These are phyloP conservation scores for Acanthosoma haemorrhoidale DNA, from an alignment of 2,888 invertebrate species.

Conservation along the genomic window DNA sequence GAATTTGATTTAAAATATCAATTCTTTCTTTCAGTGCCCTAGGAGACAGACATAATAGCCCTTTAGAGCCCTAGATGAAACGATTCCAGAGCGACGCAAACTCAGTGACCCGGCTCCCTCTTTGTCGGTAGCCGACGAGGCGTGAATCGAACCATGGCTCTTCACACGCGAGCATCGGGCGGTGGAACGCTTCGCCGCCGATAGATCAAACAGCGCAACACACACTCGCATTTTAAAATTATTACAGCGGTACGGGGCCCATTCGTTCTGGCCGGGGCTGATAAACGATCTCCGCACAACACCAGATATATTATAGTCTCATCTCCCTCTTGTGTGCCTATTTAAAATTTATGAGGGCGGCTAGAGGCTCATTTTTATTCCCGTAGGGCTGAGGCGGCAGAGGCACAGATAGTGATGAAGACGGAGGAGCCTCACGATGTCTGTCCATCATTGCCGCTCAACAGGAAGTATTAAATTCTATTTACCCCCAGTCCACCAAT, in stretches of 20 bases:
- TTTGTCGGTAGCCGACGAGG: background rate
- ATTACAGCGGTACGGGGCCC: background rate
- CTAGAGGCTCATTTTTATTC: constrained; percentile 2
- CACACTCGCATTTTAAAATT: constrained; percentile 6
- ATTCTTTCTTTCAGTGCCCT: too few species aligned
- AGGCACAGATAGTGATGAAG: background rate
- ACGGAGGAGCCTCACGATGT: background rate
- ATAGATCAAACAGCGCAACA: background rate
- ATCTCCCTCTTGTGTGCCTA: background rate
- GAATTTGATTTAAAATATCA: too few species aligned
- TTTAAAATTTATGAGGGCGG: constrained; percentile 10
- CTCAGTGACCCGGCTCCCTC: too few species aligned
- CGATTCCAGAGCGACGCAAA: too few species aligned
- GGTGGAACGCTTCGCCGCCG: background rate
- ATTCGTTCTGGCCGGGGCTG: background rate
- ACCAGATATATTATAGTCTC: background rate
- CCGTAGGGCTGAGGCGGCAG: background rate
- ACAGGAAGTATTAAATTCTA: constrained; percentile 1
- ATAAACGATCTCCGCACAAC: too few species aligned
- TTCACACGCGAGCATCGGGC: background rate
- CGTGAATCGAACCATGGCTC: background rate
- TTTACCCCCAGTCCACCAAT: background rate
- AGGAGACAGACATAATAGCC: too few species aligned
- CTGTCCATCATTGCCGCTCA: constrained; percentile 16
- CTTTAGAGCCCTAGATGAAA: too few species aligned